phyloP scores from a whole-genome alignment of 2,797 vertebrate species.

The Mycteria americana region DNA sequence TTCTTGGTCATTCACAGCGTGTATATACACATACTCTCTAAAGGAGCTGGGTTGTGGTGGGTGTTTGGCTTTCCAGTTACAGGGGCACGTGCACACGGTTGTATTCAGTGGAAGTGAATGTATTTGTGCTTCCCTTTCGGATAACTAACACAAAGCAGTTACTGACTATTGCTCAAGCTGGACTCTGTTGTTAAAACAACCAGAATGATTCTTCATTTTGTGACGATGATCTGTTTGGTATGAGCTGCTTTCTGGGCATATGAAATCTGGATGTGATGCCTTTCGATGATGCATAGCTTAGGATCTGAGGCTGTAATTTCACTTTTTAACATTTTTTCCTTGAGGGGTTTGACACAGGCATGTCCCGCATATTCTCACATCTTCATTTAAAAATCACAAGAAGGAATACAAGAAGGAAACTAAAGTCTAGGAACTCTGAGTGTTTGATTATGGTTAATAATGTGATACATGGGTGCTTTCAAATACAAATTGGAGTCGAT shows the following conservation, averaged over 20 bases:
- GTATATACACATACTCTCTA: accelerated
- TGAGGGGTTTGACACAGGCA: background rate
- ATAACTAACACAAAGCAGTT: background rate
- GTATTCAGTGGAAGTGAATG: background rate
- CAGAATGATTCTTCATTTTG: background rate
- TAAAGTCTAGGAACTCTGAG: background rate
- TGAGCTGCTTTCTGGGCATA: background rate
- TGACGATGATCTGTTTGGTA: background rate
- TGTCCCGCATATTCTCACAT: background rate
- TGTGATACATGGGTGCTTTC: background rate
- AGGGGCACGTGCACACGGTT: background rate
- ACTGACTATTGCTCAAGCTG: background rate
- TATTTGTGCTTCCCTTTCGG: background rate
- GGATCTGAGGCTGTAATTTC: background rate
- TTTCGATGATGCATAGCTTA: background rate
- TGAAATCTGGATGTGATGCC: background rate
- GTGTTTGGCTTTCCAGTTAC: background rate
- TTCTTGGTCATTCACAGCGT: accelerated
- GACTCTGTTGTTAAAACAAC: background rate
- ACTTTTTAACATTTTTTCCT: background rate
- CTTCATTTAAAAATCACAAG: background rate
- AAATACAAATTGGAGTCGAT: background rate
- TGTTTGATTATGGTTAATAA: background rate
- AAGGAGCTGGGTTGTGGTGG: background rate
- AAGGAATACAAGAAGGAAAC: background rate